Base-by-base conservation (phyloP, 2,113 vertebrate genomes). In the Carettochelys insculpta region DNA sequence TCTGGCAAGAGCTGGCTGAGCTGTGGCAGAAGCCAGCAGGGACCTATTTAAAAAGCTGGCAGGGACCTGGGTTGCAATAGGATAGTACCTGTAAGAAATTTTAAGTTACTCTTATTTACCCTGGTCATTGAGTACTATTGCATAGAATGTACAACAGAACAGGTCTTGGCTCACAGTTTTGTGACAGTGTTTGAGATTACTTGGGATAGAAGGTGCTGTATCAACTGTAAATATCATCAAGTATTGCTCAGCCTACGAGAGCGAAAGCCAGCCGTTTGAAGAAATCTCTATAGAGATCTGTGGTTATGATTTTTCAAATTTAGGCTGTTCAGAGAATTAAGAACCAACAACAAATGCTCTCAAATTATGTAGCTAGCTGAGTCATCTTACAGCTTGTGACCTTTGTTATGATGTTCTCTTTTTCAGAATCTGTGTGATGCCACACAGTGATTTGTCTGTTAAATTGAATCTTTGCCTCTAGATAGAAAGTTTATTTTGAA, bases 401-500 rank as follows among this genome's bases (percentile, higher is more conserved):
- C 94, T 65, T 75, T 73, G 73, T 88, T 85, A 89, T 51, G 80
- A 92, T 38, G 82, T 20, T 83, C 90, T 93, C 61, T 0, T 95
- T 94, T 90, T 92, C 79, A 93, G 80, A 90, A 76, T 79, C 95
- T 80, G 82, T 45, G 77, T 3, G 58, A 91, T 89, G 91, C 91
- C 81, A 93, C 79, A 81, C 45, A 88, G 90, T 3, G 92, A 85
- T 96, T 88, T 90, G 92, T 96, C 92, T 95, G 89, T 93, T 94
- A 95, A 94, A 95, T 84, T 96, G 89, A 95, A 92, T 95, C 94
- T 96, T 93, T 96, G 82, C 93, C 94, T 96, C 88, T 53, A 87
- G 91, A 87, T 87, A 94, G 58, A 94, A 92, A 96, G 92, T 96
- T 97, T 97, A 97, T 97, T 97, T 96, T 96, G 93, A 96, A 97